Evolutionary conservation across 2,888 invertebrate species (phyloP), one percentile per base, ranked within the genome.

Genomic region (Anaspis maculata): DNA sequence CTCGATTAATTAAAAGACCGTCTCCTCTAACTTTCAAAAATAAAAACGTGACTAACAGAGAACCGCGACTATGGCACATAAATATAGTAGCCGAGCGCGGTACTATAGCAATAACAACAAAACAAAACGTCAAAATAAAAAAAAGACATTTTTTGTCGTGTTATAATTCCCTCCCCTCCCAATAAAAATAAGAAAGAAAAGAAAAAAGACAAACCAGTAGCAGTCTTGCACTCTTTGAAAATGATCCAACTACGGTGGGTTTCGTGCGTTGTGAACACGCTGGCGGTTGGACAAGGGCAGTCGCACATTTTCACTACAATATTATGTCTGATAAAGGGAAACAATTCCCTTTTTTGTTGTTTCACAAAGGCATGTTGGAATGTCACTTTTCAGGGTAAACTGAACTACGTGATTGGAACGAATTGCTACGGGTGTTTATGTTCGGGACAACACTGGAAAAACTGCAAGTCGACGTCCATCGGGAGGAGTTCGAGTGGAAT

Each of bases 161-260:
- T n/a, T n/a, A n/a, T n/a, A n/a, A n/a, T n/a, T n/a, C n/a, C n/a
- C n/a, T n/a, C n/a, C n/a, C n/a, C n/a, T n/a, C n/a, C n/a, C n/a
- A n/a, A n/a, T n/a, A n/a, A n/a, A n/a, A n/a, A n/a, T n/a, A n/a
- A n/a, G n/a, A n/a, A n/a, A n/a, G n/a, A n/a, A n/a, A n/a, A n/a
- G n/a, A n/a, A n/a, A n/a, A n/a, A n/a, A n/a, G n/a, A n/a, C n/a
- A n/a, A 49, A 63, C 64, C 64, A 49, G 51, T 58, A 39, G 58
- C 60, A 47, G 60, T 62, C 49, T 55, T 63, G 44, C 57, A 54
- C 70, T 74, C 79, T 76, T 79, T 79, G 69, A 79, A 81, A 64
- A 81, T 77, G 68, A 80, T 79, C 80, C 80, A 81, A 71, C 78
- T 79, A 66, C 79, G 77, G 69, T 76, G 79, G 66, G 79, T 75